Evolutionary conservation across 92 coral and sea anemone species (phyloP), one percentile per base, ranked within the genome.

Genomic region (Galaxea fascicularis): DNA sequence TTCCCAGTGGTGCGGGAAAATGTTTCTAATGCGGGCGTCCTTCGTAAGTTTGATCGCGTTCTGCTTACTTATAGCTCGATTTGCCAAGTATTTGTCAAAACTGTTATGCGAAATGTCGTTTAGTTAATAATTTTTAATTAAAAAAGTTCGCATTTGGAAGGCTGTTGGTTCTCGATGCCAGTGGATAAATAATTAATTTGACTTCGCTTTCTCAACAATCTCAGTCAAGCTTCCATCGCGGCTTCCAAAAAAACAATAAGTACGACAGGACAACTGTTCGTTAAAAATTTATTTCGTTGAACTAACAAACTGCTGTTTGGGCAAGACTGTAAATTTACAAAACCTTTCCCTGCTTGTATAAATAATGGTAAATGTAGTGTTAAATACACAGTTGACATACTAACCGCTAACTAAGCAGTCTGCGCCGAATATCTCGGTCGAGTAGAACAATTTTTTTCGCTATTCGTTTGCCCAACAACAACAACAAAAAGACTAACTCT

Each of bases 281-380:
- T 94, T 83, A 92, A 82, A 94, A 94, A 94, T 94, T 94, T 94
- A 94, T 94, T 94, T 89, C 88, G 86, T 90, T 88, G 98, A 89
- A 84, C 95, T 89, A 90, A 94, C 98, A 94, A 94, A 92, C 94
- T 84, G 88, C 91, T 86, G 85, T 89, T 91, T 94, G 88, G 95
- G 91, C 90, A 90, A 86, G 95, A 92, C 91, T 89, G 98, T 88
- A 94, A 92, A 92, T 94, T 94, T 94, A 94, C 98, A 94, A 94
- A 93, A 91, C 90, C 91, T 86, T 85, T 94, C 89, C 94, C 90
- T 87, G 88, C 95, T 92, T 86, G 82, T 92, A 94, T 94, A 94
- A 94, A 94, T 94, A 94, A 94, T 79, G 79, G 92, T 88, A 91
- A 91, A 83, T 82, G 82, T 73, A 86, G 94, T 81, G 95, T 84